Percentiles rank a stretch among this genome's conserved stretches.
Evolutionary conservation across 2,797 vertebrate species (phyloP).

Genomic region (Staurois parvus): DNA sequence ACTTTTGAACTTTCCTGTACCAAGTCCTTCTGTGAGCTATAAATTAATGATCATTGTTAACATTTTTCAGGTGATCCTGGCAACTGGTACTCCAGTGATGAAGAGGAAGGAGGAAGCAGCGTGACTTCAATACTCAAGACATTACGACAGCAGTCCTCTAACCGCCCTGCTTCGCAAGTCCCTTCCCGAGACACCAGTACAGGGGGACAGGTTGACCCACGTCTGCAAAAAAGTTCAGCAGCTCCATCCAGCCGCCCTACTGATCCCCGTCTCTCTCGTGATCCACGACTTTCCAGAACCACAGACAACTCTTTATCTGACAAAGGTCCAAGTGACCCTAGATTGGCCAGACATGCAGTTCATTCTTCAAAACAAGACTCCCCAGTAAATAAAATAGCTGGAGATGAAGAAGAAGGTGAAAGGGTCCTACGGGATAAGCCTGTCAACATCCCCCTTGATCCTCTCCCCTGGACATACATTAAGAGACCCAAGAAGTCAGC

Average conservation of each 20-base stretch:
- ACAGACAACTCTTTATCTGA: slow-evolving; percentile 58
- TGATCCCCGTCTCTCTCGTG: slow-evolving; percentile 85
- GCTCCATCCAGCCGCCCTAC: slow-evolving; percentile 68
- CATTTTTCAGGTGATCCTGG: slow-evolving; percentile 86
- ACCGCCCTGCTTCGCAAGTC: slow-evolving; percentile 67
- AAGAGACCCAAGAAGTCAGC: slow-evolving; percentile 86
- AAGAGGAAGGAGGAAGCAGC: slow-evolving; percentile 91
- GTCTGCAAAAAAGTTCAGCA: slow-evolving; percentile 80
- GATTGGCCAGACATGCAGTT: slow-evolving; percentile 64
- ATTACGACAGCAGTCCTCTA: slow-evolving; percentile 85
- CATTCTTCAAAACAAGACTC: slow-evolving; percentile 70
- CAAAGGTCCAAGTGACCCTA: slow-evolving; percentile 65
- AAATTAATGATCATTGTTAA: neutral
- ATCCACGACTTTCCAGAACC: slow-evolving; percentile 82
- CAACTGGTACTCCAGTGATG: slow-evolving; percentile 97
- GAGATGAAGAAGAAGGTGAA: slow-evolving; percentile 91
- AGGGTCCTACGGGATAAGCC: slow-evolving; percentile 87
- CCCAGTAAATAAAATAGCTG: slow-evolving; percentile 71
- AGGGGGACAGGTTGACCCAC: slow-evolving; percentile 77
- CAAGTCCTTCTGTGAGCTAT: neutral
- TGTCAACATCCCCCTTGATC: slow-evolving; percentile 86
- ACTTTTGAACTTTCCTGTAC: no score
- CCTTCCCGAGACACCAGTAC: slow-evolving; percentile 59
- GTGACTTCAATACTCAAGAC: slow-evolving; percentile 93
- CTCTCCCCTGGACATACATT: slow-evolving; percentile 82